Evolutionary conservation across 1,140 invertebrate genomes (phyloP).

Genomic region (Laupala kohalensis): DNA sequence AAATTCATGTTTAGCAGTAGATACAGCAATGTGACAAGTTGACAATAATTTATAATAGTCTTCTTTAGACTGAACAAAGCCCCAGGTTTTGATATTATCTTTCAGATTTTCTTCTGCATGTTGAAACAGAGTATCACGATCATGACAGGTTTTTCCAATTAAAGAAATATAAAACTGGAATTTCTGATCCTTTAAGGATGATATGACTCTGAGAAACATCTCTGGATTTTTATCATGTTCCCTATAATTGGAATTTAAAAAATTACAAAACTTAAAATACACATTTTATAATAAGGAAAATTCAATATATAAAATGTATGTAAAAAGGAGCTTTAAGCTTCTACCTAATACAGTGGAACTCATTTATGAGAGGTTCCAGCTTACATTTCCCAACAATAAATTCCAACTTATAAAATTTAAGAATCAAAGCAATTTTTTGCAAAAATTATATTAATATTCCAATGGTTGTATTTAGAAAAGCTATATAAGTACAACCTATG

Average conservation of each 20-base stretch:
- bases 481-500: too few species aligned
- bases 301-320: too few species aligned
- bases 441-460: too few species aligned
- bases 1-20: constrained; percentile 64
- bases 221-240: constrained; percentile 68
- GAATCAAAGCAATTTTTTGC: too few species aligned
- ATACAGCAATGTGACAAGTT: constrained; percentile 47
- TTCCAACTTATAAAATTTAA: too few species aligned
- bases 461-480: too few species aligned
- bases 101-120: constrained; percentile 34
- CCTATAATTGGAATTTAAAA: constrained; percentile 24
- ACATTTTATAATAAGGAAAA: too few species aligned
- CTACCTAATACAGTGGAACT: too few species aligned
- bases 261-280: not conserved
- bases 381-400: too few species aligned
- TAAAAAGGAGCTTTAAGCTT: too few species aligned
- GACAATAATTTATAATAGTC: constrained; percentile 43
- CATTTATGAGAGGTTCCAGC: too few species aligned
- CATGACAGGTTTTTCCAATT: constrained; percentile 41
- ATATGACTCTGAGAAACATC: constrained; percentile 43
- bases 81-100: constrained; percentile 44
- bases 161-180: constrained; percentile 47
- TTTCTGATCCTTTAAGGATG: constrained; percentile 37
- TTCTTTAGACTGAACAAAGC: constrained; percentile 38
- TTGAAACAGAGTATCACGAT: constrained; percentile 40